These are phyloP conservation scores for Cybosia mesomella DNA, from an alignment of 2,888 invertebrate species.

Conservation along the genomic window DNA sequence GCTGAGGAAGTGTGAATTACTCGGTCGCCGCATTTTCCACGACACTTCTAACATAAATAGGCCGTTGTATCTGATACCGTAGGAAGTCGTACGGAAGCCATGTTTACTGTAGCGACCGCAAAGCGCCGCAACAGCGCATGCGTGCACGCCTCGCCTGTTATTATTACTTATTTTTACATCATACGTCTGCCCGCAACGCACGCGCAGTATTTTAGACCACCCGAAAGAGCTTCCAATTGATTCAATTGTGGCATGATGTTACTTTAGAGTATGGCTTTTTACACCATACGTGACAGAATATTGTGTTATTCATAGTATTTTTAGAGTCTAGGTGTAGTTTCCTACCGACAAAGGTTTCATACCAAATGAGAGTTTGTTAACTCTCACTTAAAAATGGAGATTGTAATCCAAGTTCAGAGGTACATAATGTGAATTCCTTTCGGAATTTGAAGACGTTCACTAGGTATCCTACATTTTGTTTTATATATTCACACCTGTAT, in stretches of 20 bases:
- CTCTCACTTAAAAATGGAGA: no score
- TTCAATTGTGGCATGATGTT: neutral
- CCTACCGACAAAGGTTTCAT: no score
- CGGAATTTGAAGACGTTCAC: no score
- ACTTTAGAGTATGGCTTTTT: neutral
- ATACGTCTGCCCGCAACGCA: slow-evolving; percentile 58
- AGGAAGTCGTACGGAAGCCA: slow-evolving; percentile 80
- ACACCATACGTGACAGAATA: no score
- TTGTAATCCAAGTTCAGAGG: no score
- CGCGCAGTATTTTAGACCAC: slow-evolving; percentile 71
- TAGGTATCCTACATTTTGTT: neutral
- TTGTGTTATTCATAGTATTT: neutral
- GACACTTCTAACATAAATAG: slow-evolving; percentile 47
- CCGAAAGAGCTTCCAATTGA: slow-evolving; percentile 55
- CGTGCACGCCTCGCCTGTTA: slow-evolving; percentile 64
- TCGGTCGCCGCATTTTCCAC: slow-evolving; percentile 25
- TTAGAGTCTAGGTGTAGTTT: no score
- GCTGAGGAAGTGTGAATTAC: slow-evolving; percentile 16
- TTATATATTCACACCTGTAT: neutral
- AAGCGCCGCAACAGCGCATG: slow-evolving; percentile 63
- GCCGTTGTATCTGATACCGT: slow-evolving; percentile 59
- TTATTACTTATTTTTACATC: slow-evolving; percentile 81
- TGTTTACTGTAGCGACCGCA: slow-evolving; percentile 82
- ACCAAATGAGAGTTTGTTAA: no score
- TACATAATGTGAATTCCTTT: no score